Conservation (phyloP, 2,113 vertebrate species). For the Brachyhypopomus gauderio region DNA sequence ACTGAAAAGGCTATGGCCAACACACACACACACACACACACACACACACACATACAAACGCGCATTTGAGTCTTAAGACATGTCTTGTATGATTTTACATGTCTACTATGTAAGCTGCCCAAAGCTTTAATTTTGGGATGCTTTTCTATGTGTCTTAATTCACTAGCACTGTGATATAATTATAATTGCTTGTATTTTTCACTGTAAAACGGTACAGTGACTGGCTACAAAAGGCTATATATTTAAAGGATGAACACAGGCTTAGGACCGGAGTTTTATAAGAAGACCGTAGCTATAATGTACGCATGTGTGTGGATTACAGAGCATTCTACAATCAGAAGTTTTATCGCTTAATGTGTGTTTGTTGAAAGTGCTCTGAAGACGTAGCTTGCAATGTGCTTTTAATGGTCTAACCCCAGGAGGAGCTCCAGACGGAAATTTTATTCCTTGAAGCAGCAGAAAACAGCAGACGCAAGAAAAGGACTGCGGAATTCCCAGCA, state of each 20-base stretch:
- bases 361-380: not conserved
- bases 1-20: constrained; percentile 6
- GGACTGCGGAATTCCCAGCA: not conserved
- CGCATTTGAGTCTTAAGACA: constrained; percentile 23
- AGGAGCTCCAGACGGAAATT: not conserved
- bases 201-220: not conserved
- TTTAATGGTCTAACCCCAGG: not conserved
- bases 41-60: not conserved
- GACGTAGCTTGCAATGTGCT: not conserved
- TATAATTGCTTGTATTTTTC: constrained; percentile 1
- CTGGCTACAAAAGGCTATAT: not conserved
- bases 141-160: constrained; percentile 49
- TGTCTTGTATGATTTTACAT: not conserved
- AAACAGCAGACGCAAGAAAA: not conserved
- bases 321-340: constrained; percentile 27
- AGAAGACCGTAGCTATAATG: constrained; percentile 7
- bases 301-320: constrained; percentile 33
- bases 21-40: constrained; percentile 17
- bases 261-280: not conserved
- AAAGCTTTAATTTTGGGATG: not conserved
- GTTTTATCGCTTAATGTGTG: constrained; percentile 8
- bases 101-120: not conserved
- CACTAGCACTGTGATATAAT: constrained; percentile 41
- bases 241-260: not conserved
- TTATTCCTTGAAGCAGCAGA: not conserved